These are phyloP conservation scores for Nothobranchius kuhntae DNA, from an alignment of 2,113 vertebrate genomes.

Conservation along the genomic window DNA sequence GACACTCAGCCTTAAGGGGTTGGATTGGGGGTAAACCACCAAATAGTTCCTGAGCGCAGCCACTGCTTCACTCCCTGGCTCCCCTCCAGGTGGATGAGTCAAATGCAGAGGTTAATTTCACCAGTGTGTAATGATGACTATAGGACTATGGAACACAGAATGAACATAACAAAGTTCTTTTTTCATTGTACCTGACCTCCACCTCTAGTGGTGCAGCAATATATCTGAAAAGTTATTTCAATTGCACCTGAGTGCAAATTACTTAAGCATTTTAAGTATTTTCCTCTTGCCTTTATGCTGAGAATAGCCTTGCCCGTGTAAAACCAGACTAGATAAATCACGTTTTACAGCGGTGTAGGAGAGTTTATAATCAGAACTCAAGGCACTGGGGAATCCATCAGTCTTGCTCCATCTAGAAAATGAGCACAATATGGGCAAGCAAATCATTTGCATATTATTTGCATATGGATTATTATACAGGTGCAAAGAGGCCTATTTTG, in stretches of 20 bases:
- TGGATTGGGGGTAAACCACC: too few relatives aligned
- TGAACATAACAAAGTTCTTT: not conserved
- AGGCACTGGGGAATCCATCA: conserved; percentile 11
- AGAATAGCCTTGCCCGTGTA: not conserved
- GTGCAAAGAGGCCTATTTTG: conserved; percentile 48
- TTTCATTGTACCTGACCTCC: not conserved
- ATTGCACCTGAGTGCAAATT: not conserved
- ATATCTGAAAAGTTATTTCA: not conserved
- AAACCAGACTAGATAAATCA: conserved; percentile 1
- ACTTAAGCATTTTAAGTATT: conserved; percentile 1
- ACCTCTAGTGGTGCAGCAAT: not conserved
- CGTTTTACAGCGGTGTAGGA: not conserved
- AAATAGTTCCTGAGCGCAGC: too few relatives aligned
- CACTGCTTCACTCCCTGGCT: too few relatives aligned
- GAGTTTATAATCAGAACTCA: conserved; percentile 10
- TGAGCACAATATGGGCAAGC: conserved; percentile 13
- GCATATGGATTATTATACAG: conserved; percentile 37
- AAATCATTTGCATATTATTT: conserved; percentile 41
- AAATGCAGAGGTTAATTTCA: too few relatives aligned
- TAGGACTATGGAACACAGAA: too few relatives aligned
- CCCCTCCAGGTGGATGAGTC: too few relatives aligned
- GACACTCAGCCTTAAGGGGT: too few relatives aligned
- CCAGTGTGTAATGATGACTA: too few relatives aligned
- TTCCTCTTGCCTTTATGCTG: not conserved
- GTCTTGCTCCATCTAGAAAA: conserved; percentile 13